These are phyloP conservation scores for Petaurus breviceps DNA, from an alignment of 2,113 vertebrate genomes.

Conservation along the genomic window DNA sequence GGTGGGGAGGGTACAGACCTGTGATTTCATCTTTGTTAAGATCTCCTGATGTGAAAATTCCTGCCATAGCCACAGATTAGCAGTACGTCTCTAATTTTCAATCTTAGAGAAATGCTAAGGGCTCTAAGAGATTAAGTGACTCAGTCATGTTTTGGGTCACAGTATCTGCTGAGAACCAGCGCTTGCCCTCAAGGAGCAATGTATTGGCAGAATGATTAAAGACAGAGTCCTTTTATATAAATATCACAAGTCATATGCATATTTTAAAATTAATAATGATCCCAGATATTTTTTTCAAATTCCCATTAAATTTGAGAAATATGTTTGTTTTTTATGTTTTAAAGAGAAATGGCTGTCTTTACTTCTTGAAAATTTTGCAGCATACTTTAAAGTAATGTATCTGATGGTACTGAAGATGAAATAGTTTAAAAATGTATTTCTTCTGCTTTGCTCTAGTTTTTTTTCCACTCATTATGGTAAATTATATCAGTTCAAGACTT, in stretches of 20 bases:
- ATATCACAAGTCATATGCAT: not conserved
- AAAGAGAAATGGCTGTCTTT: not conserved
- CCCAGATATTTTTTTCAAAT: constrained; percentile 33
- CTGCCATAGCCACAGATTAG: not conserved
- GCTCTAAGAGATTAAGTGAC: not conserved
- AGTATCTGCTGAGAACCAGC: not conserved
- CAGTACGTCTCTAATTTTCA: not conserved
- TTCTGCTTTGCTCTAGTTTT: not conserved
- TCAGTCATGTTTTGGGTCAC: not conserved
- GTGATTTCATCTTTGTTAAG: not conserved
- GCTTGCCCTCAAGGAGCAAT: not conserved
- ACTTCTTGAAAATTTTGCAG: constrained; percentile 35
- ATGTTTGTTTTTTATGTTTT: constrained; percentile 29
- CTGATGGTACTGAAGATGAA: not conserved
- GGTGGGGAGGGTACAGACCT: not conserved
- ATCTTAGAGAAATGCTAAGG: not conserved
- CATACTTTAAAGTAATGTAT: constrained; percentile 57
- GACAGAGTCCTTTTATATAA: not conserved
- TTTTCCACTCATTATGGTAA: constrained; percentile 67
- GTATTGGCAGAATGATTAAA: not conserved
- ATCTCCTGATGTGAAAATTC: not conserved
- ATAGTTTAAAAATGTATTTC: not conserved
- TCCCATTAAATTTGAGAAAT: constrained; percentile 16
- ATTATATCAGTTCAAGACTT: constrained; percentile 71
- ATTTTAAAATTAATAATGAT: not conserved